Evolutionary conservation across 2,888 invertebrate species (phyloP).

Genomic region (Orthonevra nobilis): DNA sequence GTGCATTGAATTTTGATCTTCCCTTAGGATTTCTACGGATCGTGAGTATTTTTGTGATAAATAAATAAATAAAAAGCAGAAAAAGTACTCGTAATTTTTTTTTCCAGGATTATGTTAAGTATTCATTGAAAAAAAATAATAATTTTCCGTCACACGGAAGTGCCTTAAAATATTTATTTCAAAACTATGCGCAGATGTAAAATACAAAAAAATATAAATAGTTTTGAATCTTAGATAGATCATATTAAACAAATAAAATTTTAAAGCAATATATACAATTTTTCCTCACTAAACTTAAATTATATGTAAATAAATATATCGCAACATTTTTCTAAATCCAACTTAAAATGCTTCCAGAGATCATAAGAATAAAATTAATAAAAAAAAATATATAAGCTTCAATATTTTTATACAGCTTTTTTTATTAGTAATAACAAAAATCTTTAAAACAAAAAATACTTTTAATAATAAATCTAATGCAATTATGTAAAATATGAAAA

Average conservation of each 20-base stretch:
- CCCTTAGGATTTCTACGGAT: too few species aligned
- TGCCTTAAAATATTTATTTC: slow-evolving; percentile 76
- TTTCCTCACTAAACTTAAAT: slow-evolving; percentile 46
- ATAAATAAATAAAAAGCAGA: too few species aligned
- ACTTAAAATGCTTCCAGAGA: slow-evolving; percentile 61
- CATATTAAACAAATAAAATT: slow-evolving; percentile 27
- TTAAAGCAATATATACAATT: slow-evolving; percentile 65
- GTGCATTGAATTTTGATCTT: too few species aligned
- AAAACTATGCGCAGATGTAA: slow-evolving; percentile 36
- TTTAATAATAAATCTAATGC: slow-evolving; percentile 59
- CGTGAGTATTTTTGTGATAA: too few species aligned
- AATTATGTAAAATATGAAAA: slow-evolving; percentile 44
- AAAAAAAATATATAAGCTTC: slow-evolving; percentile 72
- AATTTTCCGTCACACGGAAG: slow-evolving; percentile 80
- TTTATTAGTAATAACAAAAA: slow-evolving; percentile 71
- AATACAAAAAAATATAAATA: slow-evolving; percentile 21
- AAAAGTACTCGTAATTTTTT: too few species aligned
- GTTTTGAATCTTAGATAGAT: slow-evolving; percentile 29
- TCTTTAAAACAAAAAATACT: slow-evolving; percentile 1
- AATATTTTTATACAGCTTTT: slow-evolving; percentile 74
- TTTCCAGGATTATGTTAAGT: too few species aligned
- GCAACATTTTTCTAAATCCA: slow-evolving; percentile 54
- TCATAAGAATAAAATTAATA: slow-evolving; percentile 23
- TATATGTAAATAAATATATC: slow-evolving; percentile 34
- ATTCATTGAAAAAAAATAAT: slow-evolving; percentile 29